Evolutionary conservation across 2,888 invertebrate species (phyloP), one percentile per base, ranked within the genome.

Genomic region (Andrena praecox): DNA sequence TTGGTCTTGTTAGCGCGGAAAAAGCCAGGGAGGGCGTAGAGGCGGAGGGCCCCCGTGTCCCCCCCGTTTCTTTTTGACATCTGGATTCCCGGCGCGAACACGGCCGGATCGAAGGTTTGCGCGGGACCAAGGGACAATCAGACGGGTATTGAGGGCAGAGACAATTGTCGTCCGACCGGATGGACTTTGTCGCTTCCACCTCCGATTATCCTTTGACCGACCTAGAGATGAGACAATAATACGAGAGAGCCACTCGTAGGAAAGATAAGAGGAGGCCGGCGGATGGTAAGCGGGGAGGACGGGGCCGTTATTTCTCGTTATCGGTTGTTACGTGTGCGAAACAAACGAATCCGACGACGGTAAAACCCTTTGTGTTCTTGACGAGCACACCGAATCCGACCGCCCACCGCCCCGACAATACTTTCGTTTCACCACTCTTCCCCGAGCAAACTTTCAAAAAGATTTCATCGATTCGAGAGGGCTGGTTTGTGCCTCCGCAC

Each of bases 201-300:
- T 77, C 82, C 89, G 91, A 90, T 91, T 91, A 91, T 91, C 91
- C 91, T 92, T 92, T 92, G 92, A 91, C 89, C 89, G 86, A 85
- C 85, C 85, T 86, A 82, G 87, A 75, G 90, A 90, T 89, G 91
- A 90, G 89, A 91, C 90, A 91, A 91, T 90, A 90, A 90, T 87
- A 90, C 90, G 88, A 84, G 77, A 85, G 89, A 85, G 86, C 89
- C 84, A 89, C 82, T 84, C 83, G 81, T 80, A 80, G 70, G 75
- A 82, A 70, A 81, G 82, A 86, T 86, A 86, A 87, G 87, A 82
- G 79, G 73, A 62, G 48, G 52, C 31, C 31, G 60, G 48, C 33
- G 72, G 77, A 77, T 78, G 70, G 82, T 79, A 82, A 82, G 77
- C 85, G 78, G 78, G 78, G 42, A 67, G 56, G 66, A 60, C 76